Evolutionary conservation across 2,888 invertebrate genomes (phyloP), one percentile per base, ranked within the genome.

Genomic region (Netelia melanura): DNA sequence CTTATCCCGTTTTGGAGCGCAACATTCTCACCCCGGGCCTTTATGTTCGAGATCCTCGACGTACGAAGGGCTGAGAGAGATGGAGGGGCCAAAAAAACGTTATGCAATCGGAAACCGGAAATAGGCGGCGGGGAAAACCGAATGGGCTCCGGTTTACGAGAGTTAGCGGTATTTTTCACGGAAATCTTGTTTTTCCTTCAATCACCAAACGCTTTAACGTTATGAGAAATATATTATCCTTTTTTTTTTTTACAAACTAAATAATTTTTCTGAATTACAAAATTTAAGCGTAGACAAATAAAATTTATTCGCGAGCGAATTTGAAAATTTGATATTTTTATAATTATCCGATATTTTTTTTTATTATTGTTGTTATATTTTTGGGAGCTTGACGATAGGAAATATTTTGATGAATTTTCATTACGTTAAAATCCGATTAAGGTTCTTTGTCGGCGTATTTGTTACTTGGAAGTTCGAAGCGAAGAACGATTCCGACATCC

Each of bases 1-100:
- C 79, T 86, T 77, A 84, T 84, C 87, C 86, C 84, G 85, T 85
- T 86, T 82, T 77, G 48, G 78, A 84, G 65, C 72, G 65, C 67
- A 72, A 71, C 78, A 77, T 61, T 78, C 54, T 75, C 77, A 62
- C 23, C 68, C 54, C 56, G 48, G 8, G 23, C 21, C 17, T 58
- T 21, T 17, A 9, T 17, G 23, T 58, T 58, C 11, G 14, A 48
- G n/a, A 17, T 23, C 21, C 21, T 23, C 21, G 58, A 21, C 17
- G 17, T 56, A n/a, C n/a, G 14, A 17, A 56, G 5, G 10, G 14
- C 48, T 14, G 48, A n/a, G 48, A 68, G 14, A 25, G 14, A 62
- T 3, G 9, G 10, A 21, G 25, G 25, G 23, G 10, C 21, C 23
- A 21, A 23, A 17, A n/a, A 54, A 21, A 23, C 21, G 21, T 61